Conservation (phyloP, 1,140 invertebrate species). For the Monochamus saltuarius region DNA sequence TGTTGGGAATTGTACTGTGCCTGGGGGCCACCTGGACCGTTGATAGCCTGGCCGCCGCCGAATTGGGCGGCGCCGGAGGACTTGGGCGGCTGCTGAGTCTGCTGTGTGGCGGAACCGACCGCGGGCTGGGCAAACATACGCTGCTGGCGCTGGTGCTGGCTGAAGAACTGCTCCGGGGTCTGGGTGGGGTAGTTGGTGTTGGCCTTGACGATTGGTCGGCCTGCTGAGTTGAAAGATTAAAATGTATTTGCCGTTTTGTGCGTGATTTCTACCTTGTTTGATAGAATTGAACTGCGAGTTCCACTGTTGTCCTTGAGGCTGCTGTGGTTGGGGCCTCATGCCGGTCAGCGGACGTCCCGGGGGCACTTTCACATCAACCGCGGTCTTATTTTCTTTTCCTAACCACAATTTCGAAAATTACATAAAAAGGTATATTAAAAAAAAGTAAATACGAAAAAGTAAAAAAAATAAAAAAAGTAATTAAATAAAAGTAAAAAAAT, state of each 20-base stretch:
- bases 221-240: conserved; percentile 39
- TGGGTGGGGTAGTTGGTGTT: conserved; percentile 42
- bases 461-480: conserved; percentile 11
- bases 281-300: conserved; percentile 31
- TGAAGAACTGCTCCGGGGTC: conserved; percentile 43
- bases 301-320: conserved; percentile 40
- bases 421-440: background rate
- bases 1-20: conserved; percentile 27
- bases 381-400: conserved; percentile 39
- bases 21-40: conserved; percentile 26
- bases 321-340: conserved; percentile 47
- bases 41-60: conserved; percentile 1
- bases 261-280: conserved; percentile 34
- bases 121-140: conserved; percentile 53
- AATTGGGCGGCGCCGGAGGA: conserved; percentile 18
- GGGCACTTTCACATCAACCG: conserved; percentile 33
- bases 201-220: conserved; percentile 61
- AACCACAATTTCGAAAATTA: conserved; percentile 3
- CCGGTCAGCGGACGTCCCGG: conserved; percentile 55
- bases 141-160: conserved; percentile 50
- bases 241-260: background rate
- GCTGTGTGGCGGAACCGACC: conserved; percentile 4
- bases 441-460: background rate
- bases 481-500: no score
- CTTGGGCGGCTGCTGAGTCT: conserved; percentile 44